Base-by-base conservation (phyloP, 2,113 vertebrate species). In the Myocastor coypus region DNA sequence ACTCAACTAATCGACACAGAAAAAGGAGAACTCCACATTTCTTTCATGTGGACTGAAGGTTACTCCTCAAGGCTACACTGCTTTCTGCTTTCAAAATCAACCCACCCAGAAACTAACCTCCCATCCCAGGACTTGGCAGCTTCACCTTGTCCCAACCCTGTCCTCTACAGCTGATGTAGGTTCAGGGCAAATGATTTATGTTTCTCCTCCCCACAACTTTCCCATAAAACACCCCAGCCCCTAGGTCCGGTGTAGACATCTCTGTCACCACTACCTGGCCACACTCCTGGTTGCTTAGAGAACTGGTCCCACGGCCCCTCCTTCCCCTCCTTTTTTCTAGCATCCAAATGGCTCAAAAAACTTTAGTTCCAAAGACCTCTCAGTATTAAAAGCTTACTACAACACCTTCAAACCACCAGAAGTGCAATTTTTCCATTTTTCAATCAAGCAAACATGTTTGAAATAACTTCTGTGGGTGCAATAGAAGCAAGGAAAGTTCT, bases 391-490 rank as follows among this genome's bases (percentile, higher is more conserved):
- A 68, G 30, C 66, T 50, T 86, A 32, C n/a, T 17, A 34, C 32
- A 85, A 46, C 42, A 86, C 10, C 40, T 91, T 71, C 71, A 88
- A 34, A 32, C 32, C 32, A 66, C 61, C 32, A n/a, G 22, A 52
- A 96, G 37, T 55, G 89, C 24, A 40, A 37, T 66, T 90, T 37
- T 89, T 94, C 80, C 24, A 86, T 40, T 89, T 64, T 87, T 92
- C 30, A 50, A 50, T 92, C 8, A n/a, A 59, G 63, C 57, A 91
- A 90, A 61, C 34, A 75, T 34, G 34, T 80, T 28, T 92, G 52
- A 16, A 92, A 73, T 63, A 85, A 95, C 52, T 80, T 73, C 83
- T 81, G 13, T 68, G 73, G 40, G 30, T 59, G 52, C 85, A 26
- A 11, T 59, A 82, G 14, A 28, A 34, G 52, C 9, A 55, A 64